phyloP scores from a whole-genome alignment of 2,797 vertebrate genomes.

The Podarcis lilfordi region DNA sequence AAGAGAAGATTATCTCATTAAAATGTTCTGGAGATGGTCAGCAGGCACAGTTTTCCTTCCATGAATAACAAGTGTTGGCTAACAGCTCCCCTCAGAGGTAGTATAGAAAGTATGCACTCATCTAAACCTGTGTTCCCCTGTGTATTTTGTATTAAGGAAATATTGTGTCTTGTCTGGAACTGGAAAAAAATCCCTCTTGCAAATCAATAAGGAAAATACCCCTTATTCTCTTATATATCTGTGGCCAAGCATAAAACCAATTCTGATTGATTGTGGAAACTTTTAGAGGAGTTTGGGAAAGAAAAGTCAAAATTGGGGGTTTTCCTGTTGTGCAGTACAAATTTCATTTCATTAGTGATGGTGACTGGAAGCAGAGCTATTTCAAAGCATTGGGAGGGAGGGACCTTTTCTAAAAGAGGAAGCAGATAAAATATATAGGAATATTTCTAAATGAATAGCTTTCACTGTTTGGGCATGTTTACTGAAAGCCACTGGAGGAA shows the following conservation, averaged over 20 bases:
- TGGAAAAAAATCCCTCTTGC: not conserved
- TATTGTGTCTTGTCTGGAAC: not conserved
- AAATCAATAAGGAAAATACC: not conserved
- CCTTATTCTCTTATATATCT: not conserved
- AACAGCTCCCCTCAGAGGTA: conserved; percentile 74
- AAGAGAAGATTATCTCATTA: not conserved
- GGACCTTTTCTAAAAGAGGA: not conserved
- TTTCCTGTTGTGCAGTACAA: not conserved
- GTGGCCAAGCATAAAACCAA: not conserved
- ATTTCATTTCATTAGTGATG: not conserved
- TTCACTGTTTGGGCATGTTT: not conserved
- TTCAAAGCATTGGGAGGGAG: not conserved
- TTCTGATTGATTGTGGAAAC: not conserved
- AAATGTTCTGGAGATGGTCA: conserved; percentile 9
- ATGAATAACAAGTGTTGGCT: conserved; percentile 58
- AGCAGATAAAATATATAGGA: too few relatives aligned
- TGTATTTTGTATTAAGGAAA: not conserved
- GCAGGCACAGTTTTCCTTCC: conserved; percentile 25
- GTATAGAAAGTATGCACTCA: conserved; percentile 32
- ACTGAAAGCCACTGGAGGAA: not conserved
- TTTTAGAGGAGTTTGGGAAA: not conserved
- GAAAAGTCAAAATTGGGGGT: not conserved
- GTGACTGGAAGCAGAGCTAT: not conserved
- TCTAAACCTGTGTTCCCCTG: not conserved
- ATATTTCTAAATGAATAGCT: not conserved